Evolutionary conservation across 2,888 invertebrate species (phyloP).

Genomic region (Temnothorax unifasciatus): DNA sequence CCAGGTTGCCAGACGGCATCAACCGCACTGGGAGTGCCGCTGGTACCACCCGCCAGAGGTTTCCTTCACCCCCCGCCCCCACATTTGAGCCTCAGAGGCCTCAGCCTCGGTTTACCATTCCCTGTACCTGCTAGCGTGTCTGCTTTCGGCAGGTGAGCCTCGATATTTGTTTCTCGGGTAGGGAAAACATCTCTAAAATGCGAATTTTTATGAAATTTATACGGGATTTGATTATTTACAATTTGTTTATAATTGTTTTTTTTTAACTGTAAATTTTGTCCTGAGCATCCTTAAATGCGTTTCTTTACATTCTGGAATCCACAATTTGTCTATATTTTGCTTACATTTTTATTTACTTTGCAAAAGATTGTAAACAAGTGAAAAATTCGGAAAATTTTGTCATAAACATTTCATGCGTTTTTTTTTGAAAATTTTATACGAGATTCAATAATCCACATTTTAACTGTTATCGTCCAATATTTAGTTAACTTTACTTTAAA

Average conservation of each 20-base stretch:
- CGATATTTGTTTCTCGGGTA: not conserved
- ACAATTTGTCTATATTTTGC: no score
- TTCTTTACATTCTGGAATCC: no score
- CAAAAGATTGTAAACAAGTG: no score
- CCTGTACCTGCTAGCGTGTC: slow-evolving; percentile 84
- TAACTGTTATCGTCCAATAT: no score
- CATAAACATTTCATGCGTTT: no score
- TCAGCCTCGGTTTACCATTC: slow-evolving; percentile 84
- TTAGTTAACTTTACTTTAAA: no score
- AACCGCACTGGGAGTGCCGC: slow-evolving; percentile 73
- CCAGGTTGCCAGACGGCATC: slow-evolving; percentile 72
- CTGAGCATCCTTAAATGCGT: no score
- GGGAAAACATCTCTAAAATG: not conserved
- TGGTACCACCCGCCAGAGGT: slow-evolving; percentile 80
- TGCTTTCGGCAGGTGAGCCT: slow-evolving; percentile 84
- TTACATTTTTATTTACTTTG: no score
- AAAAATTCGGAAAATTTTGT: no score
- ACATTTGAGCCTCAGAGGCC: slow-evolving; percentile 84
- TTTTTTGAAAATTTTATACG: no score
- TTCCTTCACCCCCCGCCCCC: slow-evolving; percentile 85
- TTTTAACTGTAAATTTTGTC: no score
- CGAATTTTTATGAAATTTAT: not conserved
- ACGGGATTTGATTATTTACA: not conserved
- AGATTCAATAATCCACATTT: no score
- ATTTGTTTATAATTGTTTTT: not conserved